Conservation (phyloP, 1,140 invertebrate genomes). For the Heliconius hermathena region DNA sequence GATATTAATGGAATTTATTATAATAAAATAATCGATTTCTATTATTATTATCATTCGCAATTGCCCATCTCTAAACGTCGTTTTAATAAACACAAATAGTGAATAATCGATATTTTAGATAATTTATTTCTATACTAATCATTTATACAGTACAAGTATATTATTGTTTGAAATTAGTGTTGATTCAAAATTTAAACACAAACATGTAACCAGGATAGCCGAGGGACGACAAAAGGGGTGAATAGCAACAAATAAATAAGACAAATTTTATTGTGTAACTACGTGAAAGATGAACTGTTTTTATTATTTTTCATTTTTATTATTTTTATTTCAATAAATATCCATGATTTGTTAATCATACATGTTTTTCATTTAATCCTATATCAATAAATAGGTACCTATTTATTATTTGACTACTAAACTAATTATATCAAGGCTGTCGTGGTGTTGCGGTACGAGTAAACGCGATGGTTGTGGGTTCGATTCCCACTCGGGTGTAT, state of each 20-base stretch:
- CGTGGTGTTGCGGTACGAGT: neutral
- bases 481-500: neutral
- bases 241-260: conserved; percentile 72
- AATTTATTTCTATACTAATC: neutral
- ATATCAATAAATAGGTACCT: neutral
- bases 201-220: conserved; percentile 27
- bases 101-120: neutral
- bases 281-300: conserved; percentile 80
- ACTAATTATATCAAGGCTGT: neutral
- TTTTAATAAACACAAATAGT: neutral
- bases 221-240: conserved; percentile 60
- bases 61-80: conserved; percentile 5
- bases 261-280: conserved; percentile 81
- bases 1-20: conserved; percentile 1
- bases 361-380: conserved; percentile 63
- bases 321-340: conserved; percentile 82
- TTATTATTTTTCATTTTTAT: conserved; percentile 82
- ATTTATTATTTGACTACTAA: neutral
- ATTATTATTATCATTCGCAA: conserved; percentile 8
- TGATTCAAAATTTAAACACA: conserved; percentile 28
- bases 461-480: neutral
- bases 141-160: conserved; percentile 32
- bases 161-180: neutral
- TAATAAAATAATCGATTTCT: neutral
- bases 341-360: conserved; percentile 79